Evolutionary conservation across 2,797 vertebrate species (phyloP).

Genomic region (Poeciliopsis paucimaculata): DNA sequence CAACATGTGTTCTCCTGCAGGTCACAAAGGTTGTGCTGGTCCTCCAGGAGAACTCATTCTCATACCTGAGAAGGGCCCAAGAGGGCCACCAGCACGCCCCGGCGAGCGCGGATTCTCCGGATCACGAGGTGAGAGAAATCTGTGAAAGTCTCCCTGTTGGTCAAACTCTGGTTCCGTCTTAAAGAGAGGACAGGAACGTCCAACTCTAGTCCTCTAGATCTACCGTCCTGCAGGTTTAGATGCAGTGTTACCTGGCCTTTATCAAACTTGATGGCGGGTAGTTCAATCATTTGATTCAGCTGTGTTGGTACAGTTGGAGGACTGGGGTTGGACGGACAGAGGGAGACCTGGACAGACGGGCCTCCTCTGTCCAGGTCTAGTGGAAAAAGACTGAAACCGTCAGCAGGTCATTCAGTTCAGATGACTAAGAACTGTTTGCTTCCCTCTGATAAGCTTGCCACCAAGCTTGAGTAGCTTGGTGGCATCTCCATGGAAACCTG

Average conservation of each 20-base stretch:
- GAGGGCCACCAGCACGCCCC: slow-evolving; percentile 23
- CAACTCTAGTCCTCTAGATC: neutral
- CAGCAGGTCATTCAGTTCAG: neutral
- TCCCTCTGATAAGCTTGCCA: neutral
- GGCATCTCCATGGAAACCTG: neutral
- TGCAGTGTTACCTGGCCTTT: neutral
- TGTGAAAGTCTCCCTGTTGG: neutral
- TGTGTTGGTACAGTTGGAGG: too few species aligned
- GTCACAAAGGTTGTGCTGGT: slow-evolving; percentile 54
- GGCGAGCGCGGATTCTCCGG: slow-evolving; percentile 66
- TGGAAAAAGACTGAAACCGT: neutral
- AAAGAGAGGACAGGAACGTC: neutral
- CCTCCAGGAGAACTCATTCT: slow-evolving; percentile 40
- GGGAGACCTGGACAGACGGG: too few species aligned
- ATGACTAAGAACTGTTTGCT: neutral
- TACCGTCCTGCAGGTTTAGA: neutral
- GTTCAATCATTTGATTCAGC: too few species aligned
- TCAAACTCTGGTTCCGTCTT: neutral
- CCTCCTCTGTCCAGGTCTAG: neutral
- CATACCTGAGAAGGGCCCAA: slow-evolving; percentile 51
- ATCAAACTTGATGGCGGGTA: neutral
- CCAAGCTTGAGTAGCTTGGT: neutral
- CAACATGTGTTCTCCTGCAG: slow-evolving; percentile 45
- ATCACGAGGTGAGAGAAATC: slow-evolving; percentile 62
- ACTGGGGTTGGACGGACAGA: too few species aligned